Evolutionary conservation across 2,797 vertebrate genomes (phyloP).

Genomic region (Sebastes minor): DNA sequence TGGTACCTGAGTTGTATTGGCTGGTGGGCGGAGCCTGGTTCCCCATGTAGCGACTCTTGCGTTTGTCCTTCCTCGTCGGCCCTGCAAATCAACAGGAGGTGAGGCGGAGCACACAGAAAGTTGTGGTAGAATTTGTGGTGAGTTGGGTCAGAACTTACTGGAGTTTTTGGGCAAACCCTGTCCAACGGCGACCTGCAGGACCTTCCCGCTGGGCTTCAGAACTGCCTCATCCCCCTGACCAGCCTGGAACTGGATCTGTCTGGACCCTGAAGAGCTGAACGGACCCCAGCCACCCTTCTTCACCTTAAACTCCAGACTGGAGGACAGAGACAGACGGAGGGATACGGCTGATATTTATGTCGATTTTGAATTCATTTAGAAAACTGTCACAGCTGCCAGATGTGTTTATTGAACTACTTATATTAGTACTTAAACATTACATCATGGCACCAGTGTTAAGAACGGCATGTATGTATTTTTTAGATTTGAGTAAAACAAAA

Average conservation of each 20-base stretch:
- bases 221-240: conserved; percentile 77
- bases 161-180: conserved; percentile 85
- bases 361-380: not conserved
- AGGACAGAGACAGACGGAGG: not conserved
- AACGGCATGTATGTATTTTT: not conserved
- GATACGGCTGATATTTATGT: not conserved
- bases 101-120: not conserved
- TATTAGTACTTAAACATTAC: not conserved
- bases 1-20: conserved; percentile 63
- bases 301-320: conserved; percentile 89
- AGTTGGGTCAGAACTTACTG: conserved; percentile 69
- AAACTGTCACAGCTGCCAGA: too few species aligned
- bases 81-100: conserved; percentile 67
- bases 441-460: not conserved
- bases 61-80: conserved; percentile 82
- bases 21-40: conserved; percentile 8
- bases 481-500: not conserved
- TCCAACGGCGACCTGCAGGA: conserved; percentile 80
- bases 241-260: conserved; percentile 86
- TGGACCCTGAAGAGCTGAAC: conserved; percentile 82
- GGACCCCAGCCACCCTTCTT: conserved; percentile 89
- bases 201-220: conserved; percentile 81
- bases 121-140: too few species aligned
- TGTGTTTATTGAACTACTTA: not conserved
- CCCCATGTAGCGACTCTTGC: conserved; percentile 80